Evolutionary conservation across 1,140 invertebrate genomes (phyloP).

Genomic region (Pseudomyrmex flavicornis): DNA sequence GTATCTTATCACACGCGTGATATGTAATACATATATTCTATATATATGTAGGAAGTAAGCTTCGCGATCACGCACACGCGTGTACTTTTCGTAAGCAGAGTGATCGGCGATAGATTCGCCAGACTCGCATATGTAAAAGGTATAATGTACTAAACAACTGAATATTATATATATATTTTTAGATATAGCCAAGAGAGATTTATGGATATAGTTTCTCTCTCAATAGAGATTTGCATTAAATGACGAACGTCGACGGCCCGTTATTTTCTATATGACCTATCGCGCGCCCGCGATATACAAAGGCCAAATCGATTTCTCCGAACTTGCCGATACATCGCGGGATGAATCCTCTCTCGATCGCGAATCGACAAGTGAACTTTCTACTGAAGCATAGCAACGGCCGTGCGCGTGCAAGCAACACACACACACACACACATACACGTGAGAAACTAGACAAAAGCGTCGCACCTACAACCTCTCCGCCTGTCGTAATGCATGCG

Average conservation of each 20-base stretch:
- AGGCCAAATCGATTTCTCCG: conserved; percentile 52
- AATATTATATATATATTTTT: neutral
- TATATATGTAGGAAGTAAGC: neutral
- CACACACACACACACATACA: neutral
- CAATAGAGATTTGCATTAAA: conserved; percentile 33
- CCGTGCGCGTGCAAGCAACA: neutral
- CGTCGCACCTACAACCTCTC: conserved; percentile 55
- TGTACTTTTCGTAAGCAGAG: neutral
- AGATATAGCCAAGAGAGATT: neutral
- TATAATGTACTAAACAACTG: neutral
- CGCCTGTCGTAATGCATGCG: conserved; percentile 50
- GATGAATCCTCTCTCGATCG: conserved; percentile 47
- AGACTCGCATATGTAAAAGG: too few relatives aligned
- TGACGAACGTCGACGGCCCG: neutral
- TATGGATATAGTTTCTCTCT: neutral
- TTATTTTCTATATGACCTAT: conserved; percentile 40
- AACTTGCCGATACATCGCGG: conserved; percentile 31
- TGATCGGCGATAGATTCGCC: neutral
- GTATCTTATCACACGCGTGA: conserved; percentile 3
- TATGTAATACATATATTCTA: neutral
- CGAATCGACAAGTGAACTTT: conserved; percentile 44
- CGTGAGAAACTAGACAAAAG: conserved; percentile 46
- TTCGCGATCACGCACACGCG: neutral
- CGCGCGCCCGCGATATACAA: neutral
- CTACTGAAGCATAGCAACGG: conserved; percentile 44